Evolutionary conservation across 92 coral and sea anemone genomes (phyloP).

Genomic region (Parazoanthus swiftii): DNA sequence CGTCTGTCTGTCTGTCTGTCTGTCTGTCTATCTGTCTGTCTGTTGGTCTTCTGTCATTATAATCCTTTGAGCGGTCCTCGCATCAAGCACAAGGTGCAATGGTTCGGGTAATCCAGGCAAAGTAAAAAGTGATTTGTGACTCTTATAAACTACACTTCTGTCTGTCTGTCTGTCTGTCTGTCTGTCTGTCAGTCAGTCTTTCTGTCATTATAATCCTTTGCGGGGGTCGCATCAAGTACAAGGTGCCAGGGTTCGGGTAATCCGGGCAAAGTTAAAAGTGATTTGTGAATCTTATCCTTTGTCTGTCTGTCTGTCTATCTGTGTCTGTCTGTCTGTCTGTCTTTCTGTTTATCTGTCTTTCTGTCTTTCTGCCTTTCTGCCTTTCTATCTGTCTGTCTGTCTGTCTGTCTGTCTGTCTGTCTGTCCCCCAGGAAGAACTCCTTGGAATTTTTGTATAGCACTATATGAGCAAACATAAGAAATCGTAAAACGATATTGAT

Average conservation of each 20-base stretch:
- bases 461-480: too few relatives aligned
- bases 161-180: not conserved
- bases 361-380: too few relatives aligned
- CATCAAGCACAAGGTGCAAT: too few relatives aligned
- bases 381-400: not conserved
- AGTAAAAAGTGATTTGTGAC: slow-evolving; percentile 79
- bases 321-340: not conserved
- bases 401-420: too few relatives aligned
- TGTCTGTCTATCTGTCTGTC: not conserved
- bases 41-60: not conserved
- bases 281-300: not conserved
- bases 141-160: slow-evolving; percentile 19
- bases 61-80: slow-evolving; percentile 82
- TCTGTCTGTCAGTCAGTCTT: not conserved
- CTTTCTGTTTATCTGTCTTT: too few relatives aligned
- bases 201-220: slow-evolving; percentile 44
- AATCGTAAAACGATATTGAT: too few relatives aligned
- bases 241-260: too few relatives aligned
- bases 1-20: not conserved
- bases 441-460: too few relatives aligned
- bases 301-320: not conserved
- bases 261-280: slow-evolving; percentile 67
- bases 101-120: slow-evolving; percentile 21
- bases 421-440: too few relatives aligned
- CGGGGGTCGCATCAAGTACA: slow-evolving; percentile 56